phyloP scores from a whole-genome alignment of 2,113 vertebrate species.

The Speoplatyrhinus poulsoni region DNA sequence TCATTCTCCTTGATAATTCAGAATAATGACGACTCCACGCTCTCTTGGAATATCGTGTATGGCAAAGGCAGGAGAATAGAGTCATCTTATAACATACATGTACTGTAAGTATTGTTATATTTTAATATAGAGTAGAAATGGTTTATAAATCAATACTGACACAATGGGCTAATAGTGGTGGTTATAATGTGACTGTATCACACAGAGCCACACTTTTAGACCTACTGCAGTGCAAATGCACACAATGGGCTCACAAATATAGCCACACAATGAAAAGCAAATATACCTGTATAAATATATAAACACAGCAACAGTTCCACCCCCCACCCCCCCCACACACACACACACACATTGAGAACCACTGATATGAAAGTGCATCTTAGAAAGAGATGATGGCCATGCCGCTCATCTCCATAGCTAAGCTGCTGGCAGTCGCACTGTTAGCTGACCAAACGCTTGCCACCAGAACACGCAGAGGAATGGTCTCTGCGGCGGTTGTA shows the following conservation, averaged over 20 bases:
- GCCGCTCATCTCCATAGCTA: constrained; percentile 11
- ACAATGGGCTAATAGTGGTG: not conserved
- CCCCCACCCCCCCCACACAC: no score
- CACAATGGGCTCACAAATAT: not conserved
- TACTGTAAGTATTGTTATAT: constrained; percentile 10
- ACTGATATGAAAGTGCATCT: not conserved
- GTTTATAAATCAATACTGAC: constrained; percentile 16
- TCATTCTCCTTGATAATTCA: constrained; percentile 49
- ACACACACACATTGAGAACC: no score
- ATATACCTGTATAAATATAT: not conserved
- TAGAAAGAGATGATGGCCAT: constrained; percentile 4
- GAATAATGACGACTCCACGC: constrained; percentile 59
- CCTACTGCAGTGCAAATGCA: not conserved
- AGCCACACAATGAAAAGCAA: no score
- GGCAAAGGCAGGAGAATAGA: not conserved
- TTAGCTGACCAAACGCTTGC: constrained; percentile 56
- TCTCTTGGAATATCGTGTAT: constrained; percentile 12
- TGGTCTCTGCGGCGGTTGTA: no score
- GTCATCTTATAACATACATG: constrained; percentile 9
- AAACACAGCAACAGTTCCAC: no score
- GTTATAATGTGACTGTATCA: not conserved
- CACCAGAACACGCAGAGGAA: not conserved
- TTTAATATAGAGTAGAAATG: constrained; percentile 10
- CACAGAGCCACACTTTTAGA: not conserved
- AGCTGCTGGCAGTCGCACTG: constrained; percentile 35